These are phyloP conservation scores for Phortica magna DNA, from an alignment of 2,888 invertebrate species.

Conservation along the genomic window DNA sequence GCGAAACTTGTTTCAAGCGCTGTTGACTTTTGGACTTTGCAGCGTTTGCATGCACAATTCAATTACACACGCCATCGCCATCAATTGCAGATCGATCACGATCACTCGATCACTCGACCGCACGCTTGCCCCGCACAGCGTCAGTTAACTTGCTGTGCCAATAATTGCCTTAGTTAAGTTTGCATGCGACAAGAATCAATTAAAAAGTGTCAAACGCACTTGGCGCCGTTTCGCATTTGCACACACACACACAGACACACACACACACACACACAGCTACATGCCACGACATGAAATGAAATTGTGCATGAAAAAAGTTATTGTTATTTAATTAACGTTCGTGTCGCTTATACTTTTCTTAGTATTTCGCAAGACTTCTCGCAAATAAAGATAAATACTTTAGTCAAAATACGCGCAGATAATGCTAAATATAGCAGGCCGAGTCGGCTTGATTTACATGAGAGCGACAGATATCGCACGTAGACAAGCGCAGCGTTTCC, in stretches of 20 bases:
- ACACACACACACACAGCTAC: neutral
- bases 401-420: constrained; percentile 10
- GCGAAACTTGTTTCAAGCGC: neutral
- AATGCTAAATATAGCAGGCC: constrained; percentile 17
- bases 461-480: neutral
- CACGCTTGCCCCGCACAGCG: neutral
- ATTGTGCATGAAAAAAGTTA: constrained; percentile 3
- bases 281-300: neutral
- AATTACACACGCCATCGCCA: constrained; percentile 20
- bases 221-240: constrained; percentile 54
- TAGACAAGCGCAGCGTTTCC: neutral
- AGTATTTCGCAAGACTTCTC: neutral
- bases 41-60: constrained; percentile 29
- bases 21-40: constrained; percentile 11
- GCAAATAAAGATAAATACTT: constrained; percentile 17
- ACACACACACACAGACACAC: constrained; percentile 26
- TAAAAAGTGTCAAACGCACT: constrained; percentile 48
- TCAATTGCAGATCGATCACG: constrained; percentile 13
- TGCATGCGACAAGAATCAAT: constrained; percentile 47
- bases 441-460: neutral
- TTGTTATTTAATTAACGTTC: neutral
- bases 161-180: constrained; percentile 5
- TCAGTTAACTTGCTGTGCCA: neutral
- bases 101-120: neutral
- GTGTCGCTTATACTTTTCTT: neutral